These are phyloP conservation scores for Nasonia longicornis DNA, from an alignment of 1,140 invertebrate genomes.

Conservation along the genomic window DNA sequence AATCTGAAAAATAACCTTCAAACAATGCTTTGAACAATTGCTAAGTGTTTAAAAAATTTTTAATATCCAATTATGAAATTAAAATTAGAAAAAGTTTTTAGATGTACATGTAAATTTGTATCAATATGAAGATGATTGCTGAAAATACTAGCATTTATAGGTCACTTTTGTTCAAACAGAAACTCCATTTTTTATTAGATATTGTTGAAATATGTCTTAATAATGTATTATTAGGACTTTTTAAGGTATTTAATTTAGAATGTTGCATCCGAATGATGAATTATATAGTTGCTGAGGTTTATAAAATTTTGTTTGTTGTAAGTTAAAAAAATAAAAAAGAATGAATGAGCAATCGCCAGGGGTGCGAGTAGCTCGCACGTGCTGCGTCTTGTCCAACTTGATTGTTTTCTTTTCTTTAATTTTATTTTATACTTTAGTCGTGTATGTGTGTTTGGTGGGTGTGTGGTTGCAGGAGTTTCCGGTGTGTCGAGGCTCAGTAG, in stretches of 20 bases:
- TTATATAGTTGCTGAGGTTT: neutral
- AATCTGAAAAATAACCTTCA: neutral
- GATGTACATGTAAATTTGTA: constrained; percentile 10
- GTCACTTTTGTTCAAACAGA: neutral
- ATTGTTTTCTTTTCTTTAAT: constrained; percentile 13
- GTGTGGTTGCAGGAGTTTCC: constrained; percentile 45
- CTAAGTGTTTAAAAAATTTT: neutral
- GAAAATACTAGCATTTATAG: too few species aligned
- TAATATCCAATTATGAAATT: neutral
- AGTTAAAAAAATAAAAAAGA: neutral
- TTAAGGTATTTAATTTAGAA: neutral
- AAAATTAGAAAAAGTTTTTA: too few species aligned
- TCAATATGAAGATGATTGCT: neutral
- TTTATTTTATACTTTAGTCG: constrained; percentile 32
- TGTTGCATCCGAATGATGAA: neutral
- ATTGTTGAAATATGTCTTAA: constrained; percentile 17
- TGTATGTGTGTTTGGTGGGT: constrained; percentile 39
- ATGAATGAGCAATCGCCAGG: neutral
- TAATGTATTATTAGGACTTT: neutral
- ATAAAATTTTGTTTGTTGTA: constrained; percentile 7
- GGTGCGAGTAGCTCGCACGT: constrained; percentile 36
- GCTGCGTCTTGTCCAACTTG: constrained; percentile 39
- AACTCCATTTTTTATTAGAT: constrained; percentile 40
- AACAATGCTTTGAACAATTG: too few species aligned
- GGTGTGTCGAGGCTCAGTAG: constrained; percentile 43